Percentiles rank a stretch among this genome's conserved stretches.
phyloP scores from a whole-genome alignment of 1,140 invertebrate genomes.

The Diabrotica virgifera region DNA sequence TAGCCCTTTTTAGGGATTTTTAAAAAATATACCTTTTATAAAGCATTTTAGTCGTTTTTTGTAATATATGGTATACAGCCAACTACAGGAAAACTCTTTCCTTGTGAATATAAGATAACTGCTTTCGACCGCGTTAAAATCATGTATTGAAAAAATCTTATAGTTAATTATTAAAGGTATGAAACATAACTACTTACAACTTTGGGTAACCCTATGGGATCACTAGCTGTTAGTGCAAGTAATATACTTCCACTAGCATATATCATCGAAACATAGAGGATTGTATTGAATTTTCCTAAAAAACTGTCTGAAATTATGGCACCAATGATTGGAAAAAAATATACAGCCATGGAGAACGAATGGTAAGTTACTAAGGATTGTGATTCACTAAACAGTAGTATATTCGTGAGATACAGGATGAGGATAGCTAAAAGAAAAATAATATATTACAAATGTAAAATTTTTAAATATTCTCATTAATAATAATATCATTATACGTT shows the following conservation, averaged over 20 bases:
- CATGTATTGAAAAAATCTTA: too few relatives aligned
- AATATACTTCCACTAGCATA: slow-evolving; percentile 83
- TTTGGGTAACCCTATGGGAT: slow-evolving; percentile 49
- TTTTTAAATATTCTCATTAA: too few relatives aligned
- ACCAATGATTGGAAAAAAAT: slow-evolving; percentile 83
- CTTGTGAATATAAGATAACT: too few relatives aligned
- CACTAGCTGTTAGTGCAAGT: slow-evolving; percentile 68
- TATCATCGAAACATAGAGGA: slow-evolving; percentile 82
- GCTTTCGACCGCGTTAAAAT: too few relatives aligned
- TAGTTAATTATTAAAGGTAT: too few relatives aligned
- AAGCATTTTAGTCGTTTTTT: too few relatives aligned
- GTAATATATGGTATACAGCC: too few relatives aligned
- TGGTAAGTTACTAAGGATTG: slow-evolving; percentile 80
- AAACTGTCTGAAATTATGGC: slow-evolving; percentile 85
- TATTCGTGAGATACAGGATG: slow-evolving; percentile 71
- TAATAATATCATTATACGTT: too few relatives aligned
- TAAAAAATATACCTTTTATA: too few relatives aligned
- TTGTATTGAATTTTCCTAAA: slow-evolving; percentile 85
- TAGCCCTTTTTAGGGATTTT: too few relatives aligned
- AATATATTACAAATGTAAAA: background rate
- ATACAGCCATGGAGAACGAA: slow-evolving; percentile 77
- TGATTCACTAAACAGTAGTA: slow-evolving; percentile 63
- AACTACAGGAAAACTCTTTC: too few relatives aligned
- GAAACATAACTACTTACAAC: slow-evolving; percentile 36
- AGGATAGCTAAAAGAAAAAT: slow-evolving; percentile 69